Base-by-base conservation (phyloP, 2,113 vertebrate species). In the Oreotrochilus melanogaster region DNA sequence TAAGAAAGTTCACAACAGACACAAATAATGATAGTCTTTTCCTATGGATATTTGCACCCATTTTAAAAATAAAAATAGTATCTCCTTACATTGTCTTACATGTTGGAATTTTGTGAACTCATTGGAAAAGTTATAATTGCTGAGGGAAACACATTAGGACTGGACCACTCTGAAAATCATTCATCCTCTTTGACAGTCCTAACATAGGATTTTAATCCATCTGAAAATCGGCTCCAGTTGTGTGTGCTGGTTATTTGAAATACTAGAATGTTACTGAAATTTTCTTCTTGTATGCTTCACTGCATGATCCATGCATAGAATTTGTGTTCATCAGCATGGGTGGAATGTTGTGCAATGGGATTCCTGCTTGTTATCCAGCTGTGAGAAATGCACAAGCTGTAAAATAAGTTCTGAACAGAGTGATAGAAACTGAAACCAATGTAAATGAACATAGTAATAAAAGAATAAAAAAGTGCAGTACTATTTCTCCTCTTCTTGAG, bases 261-360 rank as follows among this genome's bases (percentile, higher is more conserved):
- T 91, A 56, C 27, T 42, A 89, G 53, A 78, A 78, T 50, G 73
- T 57, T 91, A 92, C n/a, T 91, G 91, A 91, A 91, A 95, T 95
- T 95, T 97, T 83, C 88, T 85, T 92, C 94, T 92, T 10, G 18
- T 51, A 88, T 86, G 86, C 88, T 78, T 91, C 87, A 71, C 64
- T 84, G 71, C 75, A 90, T 75, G 91, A 89, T 89, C 88, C 89
- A 78, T 81, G 94, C 91, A 94, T 65, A 91, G 89, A 96, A 97
- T 97, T 94, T 96, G 82, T 88, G 92, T 96, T 97, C 95, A 92
- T 97, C 96, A 94, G 91, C 67, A 93, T 95, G 92, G 95, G 65
- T 82, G 97, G 58, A 81, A 89, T 88, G 92, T 93, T 13, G 28
- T 93, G 91, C 95, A 94, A 42, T 93, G 81, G 86, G 94, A 95